Conservation (phyloP, 2,113 vertebrate species). For the Scytalopus superciliaris region DNA sequence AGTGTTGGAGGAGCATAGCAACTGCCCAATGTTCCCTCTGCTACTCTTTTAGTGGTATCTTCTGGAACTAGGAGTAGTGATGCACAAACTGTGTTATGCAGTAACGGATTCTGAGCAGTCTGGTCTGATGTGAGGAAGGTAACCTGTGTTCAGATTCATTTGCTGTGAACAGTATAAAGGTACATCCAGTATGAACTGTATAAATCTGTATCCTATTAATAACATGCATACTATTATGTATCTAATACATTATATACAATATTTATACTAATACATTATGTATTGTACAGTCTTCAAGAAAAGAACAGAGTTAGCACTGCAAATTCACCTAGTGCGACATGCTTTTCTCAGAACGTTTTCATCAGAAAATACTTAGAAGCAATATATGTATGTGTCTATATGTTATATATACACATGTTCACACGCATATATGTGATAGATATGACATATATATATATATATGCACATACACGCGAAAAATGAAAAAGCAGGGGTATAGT, state of each 20-base stretch:
- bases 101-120: not conserved
- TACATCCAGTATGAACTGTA: not conserved
- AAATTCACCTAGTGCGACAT: not conserved
- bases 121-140: not conserved
- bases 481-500: not conserved
- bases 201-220: not conserved
- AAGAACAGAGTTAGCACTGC: not conserved
- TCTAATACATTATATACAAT: not conserved
- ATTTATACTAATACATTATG: not conserved
- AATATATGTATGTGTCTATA: too few relatives aligned
- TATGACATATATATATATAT: not conserved
- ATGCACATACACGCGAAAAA: not conserved
- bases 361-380: not conserved
- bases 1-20: not conserved
- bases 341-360: not conserved
- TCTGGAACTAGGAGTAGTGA: not conserved
- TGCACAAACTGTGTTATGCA: not conserved
- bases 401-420: too few relatives aligned
- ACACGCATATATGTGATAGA: fast-evolving
- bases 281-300: not conserved
- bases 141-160: not conserved
- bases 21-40: not conserved
- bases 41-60: not conserved
- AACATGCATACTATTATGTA: not conserved
- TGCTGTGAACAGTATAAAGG: not conserved